Percentiles rank a stretch among this genome's conserved stretches.
phyloP scores from a whole-genome alignment of 2,113 vertebrate species.

The Cynopterus brachyotis region DNA sequence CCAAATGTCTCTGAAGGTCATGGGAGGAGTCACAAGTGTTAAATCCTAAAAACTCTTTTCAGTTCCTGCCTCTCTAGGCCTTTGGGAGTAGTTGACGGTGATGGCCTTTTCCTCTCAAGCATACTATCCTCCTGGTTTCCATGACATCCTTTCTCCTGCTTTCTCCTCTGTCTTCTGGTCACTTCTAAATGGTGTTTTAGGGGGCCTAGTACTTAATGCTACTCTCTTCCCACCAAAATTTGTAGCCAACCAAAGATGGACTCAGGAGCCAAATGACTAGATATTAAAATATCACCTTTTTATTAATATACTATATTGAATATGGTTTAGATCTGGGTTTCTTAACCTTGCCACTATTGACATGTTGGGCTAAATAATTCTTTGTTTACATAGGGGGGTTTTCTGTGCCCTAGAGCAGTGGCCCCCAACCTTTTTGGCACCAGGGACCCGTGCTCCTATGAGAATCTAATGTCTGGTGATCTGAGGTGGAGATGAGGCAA shows the following conservation, averaged over 20 bases:
- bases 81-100: not conserved
- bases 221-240: not conserved
- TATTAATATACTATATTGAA: not conserved
- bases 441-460: no score
- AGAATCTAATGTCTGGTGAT: no score
- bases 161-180: not conserved
- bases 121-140: not conserved
- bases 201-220: not conserved
- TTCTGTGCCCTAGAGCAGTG: not conserved
- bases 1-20: not conserved
- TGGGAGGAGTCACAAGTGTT: not conserved
- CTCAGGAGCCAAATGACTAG: not conserved
- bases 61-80: not conserved
- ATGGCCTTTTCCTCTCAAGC: not conserved
- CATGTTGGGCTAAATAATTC: not conserved
- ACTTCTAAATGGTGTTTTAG: not conserved
- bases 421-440: no score
- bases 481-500: no score
- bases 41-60: not conserved
- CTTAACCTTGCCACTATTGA: not conserved
- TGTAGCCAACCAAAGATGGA: not conserved
- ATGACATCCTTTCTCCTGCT: not conserved
- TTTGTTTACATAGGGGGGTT: not conserved
- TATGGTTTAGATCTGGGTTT: not conserved
- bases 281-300: not conserved